Evolutionary conservation across 2,113 vertebrate species (phyloP), one percentile per base, ranked within the genome.

Genomic region (Gracilinanus agilis): DNA sequence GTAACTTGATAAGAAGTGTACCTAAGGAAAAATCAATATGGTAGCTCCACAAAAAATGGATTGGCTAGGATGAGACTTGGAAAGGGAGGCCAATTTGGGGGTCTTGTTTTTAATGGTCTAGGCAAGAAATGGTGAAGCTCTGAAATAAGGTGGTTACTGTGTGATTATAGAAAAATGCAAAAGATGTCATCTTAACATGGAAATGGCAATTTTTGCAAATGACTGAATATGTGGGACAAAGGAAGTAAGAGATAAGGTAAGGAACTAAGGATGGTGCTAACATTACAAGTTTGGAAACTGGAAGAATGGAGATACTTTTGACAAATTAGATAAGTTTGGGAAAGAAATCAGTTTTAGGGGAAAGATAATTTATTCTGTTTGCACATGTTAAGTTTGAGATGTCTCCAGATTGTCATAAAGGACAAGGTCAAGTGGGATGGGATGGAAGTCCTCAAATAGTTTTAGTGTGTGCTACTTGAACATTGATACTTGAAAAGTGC

Each of bases 401-500:
- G 67, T 75, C 67, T 75, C 67, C 67, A 75, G 34, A 75, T 29
- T 75, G 67, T 75, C 67, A 75, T 75, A n/a, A 75, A 34, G 91
- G 19, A 11, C 58, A 24, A 94, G 0, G 27, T 88, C 21, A 19
- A 67, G 24, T 54, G 16, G 90, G 55, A 93, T 55, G 25, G 34
- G 55, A 2, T 53, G 67, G 90, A 97, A 91, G 44, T 27, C 53
- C 95, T 93, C 89, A 93, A 91, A 94, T 96, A 94, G 97, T 94
- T 95, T 29, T 2, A 89, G 16, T 89, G 13, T 0, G 0, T n/a
- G 9, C 91, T 92, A 56, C 94, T n/a, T 90, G 97, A 96, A 10
- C 9, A 34, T 44, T 89, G 56, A 94, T 40, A 75, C 90, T 44
- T 89, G 34, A 90, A 93, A 88, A 92, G 34, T 58, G 54, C 90